Conservation (phyloP, 37 sponge, comb jelly and placozoan species). For the Axinella damicornis region DNA sequence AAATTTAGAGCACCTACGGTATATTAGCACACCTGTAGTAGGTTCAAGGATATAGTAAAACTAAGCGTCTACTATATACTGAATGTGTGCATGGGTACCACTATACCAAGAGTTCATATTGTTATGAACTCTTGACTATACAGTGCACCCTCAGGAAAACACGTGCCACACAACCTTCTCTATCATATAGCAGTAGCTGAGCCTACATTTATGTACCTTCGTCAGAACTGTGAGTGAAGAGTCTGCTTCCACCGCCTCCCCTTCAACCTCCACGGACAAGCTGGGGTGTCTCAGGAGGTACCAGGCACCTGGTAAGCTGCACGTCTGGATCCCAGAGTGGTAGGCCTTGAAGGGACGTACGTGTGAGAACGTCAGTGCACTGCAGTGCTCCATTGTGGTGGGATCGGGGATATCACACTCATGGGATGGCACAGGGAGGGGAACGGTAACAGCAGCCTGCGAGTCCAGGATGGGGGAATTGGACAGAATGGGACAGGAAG, state of each 20-base stretch:
- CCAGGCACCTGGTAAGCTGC: conserved; percentile 61
- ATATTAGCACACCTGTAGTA: too few species aligned
- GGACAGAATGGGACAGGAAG: background rate
- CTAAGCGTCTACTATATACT: too few species aligned
- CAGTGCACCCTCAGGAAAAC: too few species aligned
- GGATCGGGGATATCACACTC: background rate
- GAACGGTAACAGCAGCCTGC: background rate
- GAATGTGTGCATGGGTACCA: too few species aligned
- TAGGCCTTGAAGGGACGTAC: conserved; percentile 37
- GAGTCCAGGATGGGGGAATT: background rate
- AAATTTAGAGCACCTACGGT: too few species aligned
- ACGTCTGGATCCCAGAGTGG: conserved; percentile 30
- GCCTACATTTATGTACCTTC: conserved; percentile 23
- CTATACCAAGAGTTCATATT: too few species aligned
- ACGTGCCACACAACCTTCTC: too few species aligned
- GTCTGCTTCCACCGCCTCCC: background rate
- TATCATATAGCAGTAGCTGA: too few species aligned
- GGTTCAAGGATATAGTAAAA: too few species aligned
- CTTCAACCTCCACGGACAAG: conserved; percentile 45
- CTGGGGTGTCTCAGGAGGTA: conserved; percentile 58
- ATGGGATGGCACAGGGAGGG: background rate
- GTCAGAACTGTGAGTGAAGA: conserved; percentile 34
- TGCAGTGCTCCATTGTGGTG: conserved; percentile 41
- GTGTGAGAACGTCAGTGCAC: conserved; percentile 61
- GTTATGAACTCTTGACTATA: too few species aligned